Percentiles rank a stretch among this genome's conserved stretches.
Evolutionary conservation across 2,113 vertebrate species (phyloP).

Genomic region (Meriones unguiculatus): DNA sequence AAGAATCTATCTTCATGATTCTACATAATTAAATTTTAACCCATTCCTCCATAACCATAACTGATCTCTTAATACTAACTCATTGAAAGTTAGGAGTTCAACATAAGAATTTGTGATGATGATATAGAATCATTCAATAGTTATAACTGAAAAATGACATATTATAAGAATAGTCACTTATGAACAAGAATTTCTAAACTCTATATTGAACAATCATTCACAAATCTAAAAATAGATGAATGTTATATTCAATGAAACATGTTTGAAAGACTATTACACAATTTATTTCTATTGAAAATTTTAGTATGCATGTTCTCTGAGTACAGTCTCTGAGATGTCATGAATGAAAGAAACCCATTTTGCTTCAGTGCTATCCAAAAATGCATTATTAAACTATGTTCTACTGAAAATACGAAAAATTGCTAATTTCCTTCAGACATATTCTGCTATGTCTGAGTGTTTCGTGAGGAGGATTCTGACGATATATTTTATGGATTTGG

Average conservation of each 20-base stretch:
- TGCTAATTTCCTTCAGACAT: not conserved
- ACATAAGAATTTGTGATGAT: not conserved
- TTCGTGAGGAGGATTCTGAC: not conserved
- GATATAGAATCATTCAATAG: not conserved
- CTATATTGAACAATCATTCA: not conserved
- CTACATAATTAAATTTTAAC: not conserved
- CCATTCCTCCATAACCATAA: not conserved
- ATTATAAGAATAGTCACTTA: not conserved
- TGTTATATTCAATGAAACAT: not conserved
- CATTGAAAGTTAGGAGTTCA: not conserved
- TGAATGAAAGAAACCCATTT: not conserved
- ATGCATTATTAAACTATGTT: not conserved
- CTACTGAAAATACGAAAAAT: not conserved
- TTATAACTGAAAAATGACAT: not conserved
- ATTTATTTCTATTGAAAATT: not conserved
- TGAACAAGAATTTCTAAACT: constrained; percentile 3
- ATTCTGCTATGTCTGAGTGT: not conserved
- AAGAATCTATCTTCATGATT: not conserved
- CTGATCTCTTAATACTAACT: not conserved
- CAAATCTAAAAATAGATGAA: not conserved
- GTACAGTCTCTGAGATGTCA: not conserved
- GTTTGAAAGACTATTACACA: not conserved
- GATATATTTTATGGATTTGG: not conserved
- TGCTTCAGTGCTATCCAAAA: not conserved
- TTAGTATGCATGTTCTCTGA: not conserved